A percentile compares a stretch with the other conserved stretches of the same genome.
phyloP scores from a whole-genome alignment of 2,888 invertebrate genomes.

The Oxytorus armatus region DNA sequence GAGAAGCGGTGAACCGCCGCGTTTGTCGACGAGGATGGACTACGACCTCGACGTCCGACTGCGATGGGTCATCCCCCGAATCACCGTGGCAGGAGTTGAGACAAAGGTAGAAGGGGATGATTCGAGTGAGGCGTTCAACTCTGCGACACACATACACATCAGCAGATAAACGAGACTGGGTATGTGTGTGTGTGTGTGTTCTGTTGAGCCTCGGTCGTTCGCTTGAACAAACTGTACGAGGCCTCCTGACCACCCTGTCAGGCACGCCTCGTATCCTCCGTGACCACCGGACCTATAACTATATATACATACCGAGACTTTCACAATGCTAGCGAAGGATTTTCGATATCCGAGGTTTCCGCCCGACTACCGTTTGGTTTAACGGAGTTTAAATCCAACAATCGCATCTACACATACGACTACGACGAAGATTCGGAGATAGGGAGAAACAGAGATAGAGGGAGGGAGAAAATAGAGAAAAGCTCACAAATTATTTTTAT shows the following conservation, averaged over 20 bases:
- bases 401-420: slow-evolving; percentile 43
- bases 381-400: slow-evolving; percentile 63
- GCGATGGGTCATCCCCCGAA: slow-evolving; percentile 55
- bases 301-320: slow-evolving; percentile 28
- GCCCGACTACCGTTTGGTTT: slow-evolving; percentile 68
- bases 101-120: slow-evolving; percentile 51
- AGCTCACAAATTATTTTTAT: no score
- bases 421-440: background rate
- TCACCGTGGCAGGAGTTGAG: slow-evolving; percentile 55
- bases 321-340: slow-evolving; percentile 69
- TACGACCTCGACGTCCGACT: slow-evolving; percentile 41
- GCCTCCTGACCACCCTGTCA: slow-evolving; percentile 76
- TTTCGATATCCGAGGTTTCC: slow-evolving; percentile 70
- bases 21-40: slow-evolving; percentile 53
- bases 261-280: slow-evolving; percentile 73
- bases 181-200: slow-evolving; percentile 70
- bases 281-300: slow-evolving; percentile 52
- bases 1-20: slow-evolving; percentile 69
- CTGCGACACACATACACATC: slow-evolving; percentile 18
- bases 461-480: background rate
- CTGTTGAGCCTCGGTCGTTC: slow-evolving; percentile 73
- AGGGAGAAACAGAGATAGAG: background rate
- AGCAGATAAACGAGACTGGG: slow-evolving; percentile 37
- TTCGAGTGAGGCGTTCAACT: slow-evolving; percentile 34
- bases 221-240: slow-evolving; percentile 76